These are phyloP conservation scores for Arrhopalites spinosus DNA, from an alignment of 2,888 invertebrate species.

Conservation along the genomic window DNA sequence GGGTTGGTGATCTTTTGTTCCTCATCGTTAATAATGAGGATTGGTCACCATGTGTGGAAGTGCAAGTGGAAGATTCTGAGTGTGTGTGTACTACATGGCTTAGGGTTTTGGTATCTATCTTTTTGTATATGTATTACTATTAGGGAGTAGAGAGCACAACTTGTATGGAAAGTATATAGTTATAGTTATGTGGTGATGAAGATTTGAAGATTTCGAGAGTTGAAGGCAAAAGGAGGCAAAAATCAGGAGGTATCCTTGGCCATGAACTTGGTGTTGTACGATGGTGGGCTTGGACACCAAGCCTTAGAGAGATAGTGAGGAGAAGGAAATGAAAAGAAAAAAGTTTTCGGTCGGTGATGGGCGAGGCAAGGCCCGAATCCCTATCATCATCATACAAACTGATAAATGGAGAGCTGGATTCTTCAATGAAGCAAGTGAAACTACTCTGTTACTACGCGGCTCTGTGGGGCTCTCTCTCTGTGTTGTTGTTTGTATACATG, in stretches of 20 bases:
- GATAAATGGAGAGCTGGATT: slow-evolving; percentile 12
- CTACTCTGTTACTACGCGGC: not conserved
- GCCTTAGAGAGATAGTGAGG: slow-evolving; percentile 2
- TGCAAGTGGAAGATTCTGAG: not conserved
- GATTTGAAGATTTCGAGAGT: too few species aligned
- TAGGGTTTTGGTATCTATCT: not conserved
- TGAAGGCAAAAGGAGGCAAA: not conserved
- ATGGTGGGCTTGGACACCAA: not conserved
- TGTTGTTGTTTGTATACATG: not conserved
- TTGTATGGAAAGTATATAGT: too few species aligned
- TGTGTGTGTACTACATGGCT: not conserved
- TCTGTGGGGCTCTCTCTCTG: not conserved
- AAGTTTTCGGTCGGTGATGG: slow-evolving; percentile 25
- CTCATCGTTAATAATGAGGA: slow-evolving; percentile 2
- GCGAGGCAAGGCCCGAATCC: slow-evolving; percentile 24
- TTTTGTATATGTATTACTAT: not conserved
- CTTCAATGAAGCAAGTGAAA: not conserved
- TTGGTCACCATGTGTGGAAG: slow-evolving; percentile 6
- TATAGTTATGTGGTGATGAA: too few species aligned
- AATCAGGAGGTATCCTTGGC: slow-evolving; percentile 22
- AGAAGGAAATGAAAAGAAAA: not conserved
- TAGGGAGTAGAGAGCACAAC: not conserved
- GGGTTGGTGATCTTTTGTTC: not conserved
- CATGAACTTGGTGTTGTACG: slow-evolving; percentile 19
- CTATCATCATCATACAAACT: slow-evolving; percentile 2